These are phyloP conservation scores for Geotria australis DNA, from an alignment of 2,797 vertebrate genomes.

Conservation along the genomic window DNA sequence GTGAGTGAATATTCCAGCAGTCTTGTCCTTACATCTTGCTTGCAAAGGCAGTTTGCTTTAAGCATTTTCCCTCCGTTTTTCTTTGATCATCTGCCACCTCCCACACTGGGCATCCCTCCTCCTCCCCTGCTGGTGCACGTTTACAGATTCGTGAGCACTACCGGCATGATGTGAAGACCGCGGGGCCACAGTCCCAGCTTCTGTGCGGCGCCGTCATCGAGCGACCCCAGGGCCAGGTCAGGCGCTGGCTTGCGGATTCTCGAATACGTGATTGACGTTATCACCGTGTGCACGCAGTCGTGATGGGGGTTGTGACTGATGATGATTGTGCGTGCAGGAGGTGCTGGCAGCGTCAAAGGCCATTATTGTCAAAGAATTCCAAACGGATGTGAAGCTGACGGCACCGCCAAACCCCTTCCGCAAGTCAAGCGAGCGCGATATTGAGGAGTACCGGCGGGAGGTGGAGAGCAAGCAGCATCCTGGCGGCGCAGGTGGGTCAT, in stretches of 20 bases:
- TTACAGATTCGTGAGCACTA: slow-evolving; percentile 72
- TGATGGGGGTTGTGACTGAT: no score
- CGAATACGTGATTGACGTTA: no score
- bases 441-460: slow-evolving; percentile 76
- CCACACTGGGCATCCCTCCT: neutral
- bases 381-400: slow-evolving; percentile 31
- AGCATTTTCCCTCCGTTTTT: neutral
- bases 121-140: neutral
- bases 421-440: slow-evolving; percentile 65
- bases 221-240: slow-evolving; percentile 34
- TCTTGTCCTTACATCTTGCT: neutral
- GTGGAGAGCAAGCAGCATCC: slow-evolving; percentile 43
- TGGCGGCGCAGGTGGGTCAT: no score
- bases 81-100: neutral
- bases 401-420: slow-evolving; percentile 61
- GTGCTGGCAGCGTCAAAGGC: slow-evolving; percentile 90
- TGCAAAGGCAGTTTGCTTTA: neutral
- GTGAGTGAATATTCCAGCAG: neutral
- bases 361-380: slow-evolving; percentile 95
- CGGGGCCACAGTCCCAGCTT: slow-evolving; percentile 71
- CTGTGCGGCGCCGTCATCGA: slow-evolving; percentile 56
- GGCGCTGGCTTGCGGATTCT: no score
- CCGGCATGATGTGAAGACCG: slow-evolving; percentile 75
- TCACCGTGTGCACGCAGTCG: no score
- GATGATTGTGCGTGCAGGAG: slow-evolving; percentile 31